Base-by-base conservation (phyloP, 2,113 vertebrate genomes). In the Cyanocitta stelleri region DNA sequence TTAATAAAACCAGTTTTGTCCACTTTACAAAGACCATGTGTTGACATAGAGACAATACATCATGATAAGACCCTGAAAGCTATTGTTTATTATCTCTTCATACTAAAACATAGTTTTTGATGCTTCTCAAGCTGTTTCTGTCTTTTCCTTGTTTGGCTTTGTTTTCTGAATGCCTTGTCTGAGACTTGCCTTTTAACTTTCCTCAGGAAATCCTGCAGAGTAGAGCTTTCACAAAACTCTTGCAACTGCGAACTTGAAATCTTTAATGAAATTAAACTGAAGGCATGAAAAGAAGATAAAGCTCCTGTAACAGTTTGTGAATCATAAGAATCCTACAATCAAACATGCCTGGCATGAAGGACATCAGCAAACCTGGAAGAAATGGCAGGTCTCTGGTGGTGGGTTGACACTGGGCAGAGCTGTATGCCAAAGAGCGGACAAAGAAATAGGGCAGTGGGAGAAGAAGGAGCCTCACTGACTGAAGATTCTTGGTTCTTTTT, bases 11-110 rank as follows among this genome's bases (percentile, higher is more conserved):
- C 54, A 44, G 16, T 80, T 92, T 84, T 89, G 54, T 68, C 56
- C 6, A 3, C 71, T 93, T 92, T 88, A 84, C 78, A 93, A 90
- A 90, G 61, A 81, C 61, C 90, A 76, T 84, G 68, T 90, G 64
- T 86, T 91, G 80, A 94, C 93, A 90, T 44, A 56, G 48, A 93
- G 62, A 83, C 32, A 41, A 93, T 92, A 72, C 16, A 89, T 67
- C 68, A 75, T 23, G 55, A 77, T 69, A 90, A 95, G 84, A 73
- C 39, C 35, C 64, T 81, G 75, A 78, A 63, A 93, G 37, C 32
- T 85, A 93, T 91, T 96, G 94, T 88, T 96, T 91, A 84, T 90
- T 93, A 86, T 87, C 75, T 95, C 64, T 89, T 44, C 51, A 18
- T 59, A 73, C 49, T 71, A 87, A 95, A 95, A 75, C 46, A 94